phyloP scores from a whole-genome alignment of 2,888 invertebrate genomes.

The Conomelus anceps region DNA sequence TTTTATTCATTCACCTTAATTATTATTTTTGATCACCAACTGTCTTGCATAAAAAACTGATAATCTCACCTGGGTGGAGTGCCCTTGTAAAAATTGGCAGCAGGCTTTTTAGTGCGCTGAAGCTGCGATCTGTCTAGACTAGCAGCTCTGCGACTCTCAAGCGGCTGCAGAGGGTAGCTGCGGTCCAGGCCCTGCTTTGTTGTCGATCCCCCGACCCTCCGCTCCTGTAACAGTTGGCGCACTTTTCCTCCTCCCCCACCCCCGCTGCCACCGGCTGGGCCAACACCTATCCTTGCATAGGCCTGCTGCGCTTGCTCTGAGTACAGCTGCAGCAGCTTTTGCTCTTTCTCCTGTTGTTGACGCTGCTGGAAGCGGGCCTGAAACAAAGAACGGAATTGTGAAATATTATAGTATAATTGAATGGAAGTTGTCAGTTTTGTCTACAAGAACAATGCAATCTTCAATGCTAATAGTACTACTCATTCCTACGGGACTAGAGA shows the following conservation, averaged over 20 bases:
- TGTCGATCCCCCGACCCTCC: conserved; percentile 39
- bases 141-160: conserved; percentile 39
- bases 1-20: too few species aligned
- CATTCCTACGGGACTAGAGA: too few species aligned
- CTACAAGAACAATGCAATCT: too few species aligned
- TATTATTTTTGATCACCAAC: too few species aligned
- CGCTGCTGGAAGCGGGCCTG: conserved; percentile 79
- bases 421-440: too few species aligned
- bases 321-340: conserved; percentile 64
- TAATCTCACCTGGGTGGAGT: neutral
- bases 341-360: conserved; percentile 72
- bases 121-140: conserved; percentile 29
- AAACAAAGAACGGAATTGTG: too few species aligned
- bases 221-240: conserved; percentile 80
- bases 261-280: conserved; percentile 31
- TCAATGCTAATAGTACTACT: too few species aligned
- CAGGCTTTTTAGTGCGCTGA: neutral
- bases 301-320: conserved; percentile 52
- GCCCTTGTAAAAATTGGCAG: neutral
- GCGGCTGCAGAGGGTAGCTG: conserved; percentile 73
- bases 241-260: conserved; percentile 49
- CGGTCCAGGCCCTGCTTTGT: conserved; percentile 49
- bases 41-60: too few species aligned
- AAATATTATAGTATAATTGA: too few species aligned
- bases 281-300: conserved; percentile 51